Base-by-base conservation (phyloP, 2,888 invertebrate species). In the Epinotia bilunana region DNA sequence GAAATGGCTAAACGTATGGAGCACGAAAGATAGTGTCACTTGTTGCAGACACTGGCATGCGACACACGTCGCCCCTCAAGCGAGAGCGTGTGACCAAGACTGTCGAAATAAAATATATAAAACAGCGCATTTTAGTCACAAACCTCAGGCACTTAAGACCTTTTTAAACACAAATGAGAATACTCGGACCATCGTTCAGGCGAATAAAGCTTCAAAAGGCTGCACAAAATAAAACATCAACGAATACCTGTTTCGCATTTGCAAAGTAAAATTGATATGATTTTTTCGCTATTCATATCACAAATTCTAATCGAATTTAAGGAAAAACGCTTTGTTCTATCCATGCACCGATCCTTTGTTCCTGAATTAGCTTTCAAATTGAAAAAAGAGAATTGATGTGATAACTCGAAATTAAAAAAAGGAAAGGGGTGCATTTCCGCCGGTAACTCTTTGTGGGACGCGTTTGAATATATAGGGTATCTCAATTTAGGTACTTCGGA, bases 1-100 rank as follows among this genome's bases (percentile, higher is more conserved):
- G 53, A 62, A 71, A 53, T 60, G 9, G 18, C 18, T 33, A 33
- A 12, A 23, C 70, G 20, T 78, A 74, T 72, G 76, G 81, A 83
- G n/a, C 18, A n/a, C 82, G 82, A 84, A 84, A 85, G 79, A 70
- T 69, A 77, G 72, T 77, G 78, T 85, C 86, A 90, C 90, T 90
- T 90, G 89, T 90, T 90, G 89, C 89, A 83, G 78, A 77, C 82
- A 81, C 83, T 84, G 84, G 88, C 81, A 81, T 83, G 83, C 88
- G 86, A 73, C 79, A 80, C 79, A 78, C 77, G 72, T 74, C 74
- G 55, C 49, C 12, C 43, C 55, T 73, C 60, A 72, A 63, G 55
- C 63, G 57, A 18, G 11, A 11, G 53, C 55, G 39, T 63, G 55
- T 72, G 58, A 58, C 33, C 18, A 60, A 53, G 60, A 61, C 16